Evolutionary conservation across 1,140 invertebrate species (phyloP), one percentile per base, ranked within the genome.

Genomic region (Drosophila carrolli): DNA sequence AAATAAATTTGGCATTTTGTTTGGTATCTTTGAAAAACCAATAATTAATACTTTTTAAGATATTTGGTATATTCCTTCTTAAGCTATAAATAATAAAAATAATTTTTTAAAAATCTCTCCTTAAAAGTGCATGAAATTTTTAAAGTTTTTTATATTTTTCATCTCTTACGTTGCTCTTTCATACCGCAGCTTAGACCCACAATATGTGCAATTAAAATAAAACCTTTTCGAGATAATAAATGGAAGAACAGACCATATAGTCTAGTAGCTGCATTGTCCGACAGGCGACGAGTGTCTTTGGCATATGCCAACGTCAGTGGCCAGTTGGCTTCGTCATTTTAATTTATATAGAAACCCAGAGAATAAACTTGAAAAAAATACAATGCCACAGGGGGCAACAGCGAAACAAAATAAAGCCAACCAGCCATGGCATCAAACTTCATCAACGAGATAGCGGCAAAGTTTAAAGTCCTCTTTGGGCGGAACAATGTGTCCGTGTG

Each of bases 381-480:
- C 59, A 77, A 78, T 66, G 59, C 80, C 62, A 63, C 53, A 9
- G 38, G 62, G 60, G 54, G 56, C 29, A 44, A 9, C 55, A 58
- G 48, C 71, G 50, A 78, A 78, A 54, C 44, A 66, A 53, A 85
- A 72, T 56, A 76, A 72, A 62, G 60, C 75, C 79, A 82, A 78
- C 61, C 82, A 76, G 63, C 76, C 81, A 70, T 70, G 63, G 79
- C 70, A 88, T 89, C 84, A 88, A 89, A 89, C 83, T 86, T 86
- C 79, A 88, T 86, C 79, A 86, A 88, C 79, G 73, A 88, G 79
- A 85, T 78, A 77, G 70, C 75, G 82, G 71, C 75, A 79, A 89
- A 89, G 79, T 86, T 88, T 77, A 89, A 83, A 81, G 66, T 65
- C 50, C 72, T 51, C 76, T 65, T 67, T 65, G 38, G 41, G 32